phyloP scores from a whole-genome alignment of 2,113 vertebrate genomes.

The Verasper variegatus region DNA sequence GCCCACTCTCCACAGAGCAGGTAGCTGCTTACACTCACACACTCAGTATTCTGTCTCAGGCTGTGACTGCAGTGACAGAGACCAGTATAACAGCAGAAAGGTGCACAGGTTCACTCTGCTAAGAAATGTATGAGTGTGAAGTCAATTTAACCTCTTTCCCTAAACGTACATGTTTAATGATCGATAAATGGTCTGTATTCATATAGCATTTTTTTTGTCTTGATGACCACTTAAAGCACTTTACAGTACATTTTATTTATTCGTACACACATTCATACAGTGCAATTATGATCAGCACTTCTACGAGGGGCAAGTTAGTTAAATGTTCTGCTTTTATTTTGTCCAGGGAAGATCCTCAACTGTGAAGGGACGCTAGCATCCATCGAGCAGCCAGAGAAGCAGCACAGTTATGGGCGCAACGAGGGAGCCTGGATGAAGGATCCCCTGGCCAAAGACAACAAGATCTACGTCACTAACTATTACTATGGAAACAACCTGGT shows the following conservation, averaged over 20 bases:
- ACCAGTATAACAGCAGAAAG: constrained; percentile 3
- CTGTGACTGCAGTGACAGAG: neutral
- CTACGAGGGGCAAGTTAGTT: neutral
- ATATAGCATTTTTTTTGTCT: no score
- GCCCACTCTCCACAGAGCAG: constrained; percentile 76
- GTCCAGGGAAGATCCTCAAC: constrained; percentile 84
- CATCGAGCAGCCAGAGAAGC: constrained; percentile 87
- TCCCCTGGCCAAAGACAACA: constrained; percentile 88
- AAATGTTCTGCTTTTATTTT: constrained; percentile 31
- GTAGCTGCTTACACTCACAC: constrained; percentile 27
- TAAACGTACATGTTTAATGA: no score
- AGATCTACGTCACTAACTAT: constrained; percentile 97
- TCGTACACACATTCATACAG: no score
- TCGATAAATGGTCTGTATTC: no score
- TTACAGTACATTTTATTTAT: neutral
- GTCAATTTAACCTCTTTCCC: constrained; percentile 11
- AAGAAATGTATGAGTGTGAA: constrained; percentile 14
- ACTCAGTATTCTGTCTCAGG: neutral
- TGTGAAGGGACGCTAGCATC: constrained; percentile 93
- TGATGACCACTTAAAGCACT: no score
- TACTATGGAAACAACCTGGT: constrained; percentile 97
- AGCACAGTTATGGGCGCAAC: constrained; percentile 95
- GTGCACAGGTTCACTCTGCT: neutral
- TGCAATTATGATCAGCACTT: no score
- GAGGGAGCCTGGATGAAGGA: constrained; percentile 99